Base-by-base conservation (phyloP, 2,113 vertebrate genomes). In the Artemisiospiza belli region DNA sequence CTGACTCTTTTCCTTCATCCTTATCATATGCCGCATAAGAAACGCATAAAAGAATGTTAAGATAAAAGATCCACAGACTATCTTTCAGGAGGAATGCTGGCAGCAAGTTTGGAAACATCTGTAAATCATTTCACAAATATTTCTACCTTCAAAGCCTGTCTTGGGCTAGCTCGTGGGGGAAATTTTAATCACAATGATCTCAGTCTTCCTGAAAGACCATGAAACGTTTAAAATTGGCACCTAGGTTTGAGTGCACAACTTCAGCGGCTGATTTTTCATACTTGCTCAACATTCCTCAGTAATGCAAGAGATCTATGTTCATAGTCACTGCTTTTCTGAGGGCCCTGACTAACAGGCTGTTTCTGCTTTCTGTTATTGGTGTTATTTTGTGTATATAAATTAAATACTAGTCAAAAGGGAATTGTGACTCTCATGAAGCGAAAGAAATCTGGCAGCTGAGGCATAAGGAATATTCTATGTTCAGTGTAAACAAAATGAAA, bases 41-140 rank as follows among this genome's bases (percentile, higher is more conserved):
- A 95, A 51, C 58, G 58, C 0, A 11, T 76, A 67, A 79, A 80
- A 35, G 22, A 35, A 67, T 62, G 61, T 81, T 86, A 67, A 28
- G 31, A 73, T 91, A 58, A 87, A 84, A 87, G 83, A 57, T 57
- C 35, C 37, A 35, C 21, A 80, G 73, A 64, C 55, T 52, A 16
- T 51, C 75, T 94, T 96, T 89, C 61, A 33, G 27, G 21, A 51
- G 44, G 57, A 93, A 67, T 89, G 63, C n/a, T 96, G 83, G 78
- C 84, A 81, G 17, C 77, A 89, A 46, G 44, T 85, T 93, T 89
- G 59, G 15, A 73, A 94, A 87, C 86, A 92, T 93, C 96, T 97
- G 94, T 95, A 92, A 96, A 87, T 92, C 2, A 89, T 97, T 97
- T 90, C 76, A 73, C 58, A 83, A 81, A 52, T 89, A 78, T 72